phyloP scores from a whole-genome alignment of 1,140 invertebrate species.

The Theocolax elegans region DNA sequence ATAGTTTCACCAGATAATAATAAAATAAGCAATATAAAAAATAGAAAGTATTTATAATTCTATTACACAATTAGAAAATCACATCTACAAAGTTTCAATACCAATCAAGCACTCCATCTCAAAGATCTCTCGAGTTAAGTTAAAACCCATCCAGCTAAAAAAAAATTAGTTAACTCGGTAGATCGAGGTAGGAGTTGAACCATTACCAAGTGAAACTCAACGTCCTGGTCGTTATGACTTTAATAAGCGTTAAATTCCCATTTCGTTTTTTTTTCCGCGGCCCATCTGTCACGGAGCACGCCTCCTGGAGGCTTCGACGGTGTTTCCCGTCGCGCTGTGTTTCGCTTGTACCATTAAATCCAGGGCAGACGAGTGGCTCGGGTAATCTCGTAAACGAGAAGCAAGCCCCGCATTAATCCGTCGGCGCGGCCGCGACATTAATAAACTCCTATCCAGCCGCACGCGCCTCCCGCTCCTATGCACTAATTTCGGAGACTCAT shows the following conservation, averaged over 20 bases:
- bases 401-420: slow-evolving; percentile 56
- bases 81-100: too few species aligned
- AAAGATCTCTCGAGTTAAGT: too few species aligned
- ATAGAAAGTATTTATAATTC: too few species aligned
- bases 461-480: too few species aligned
- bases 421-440: slow-evolving; percentile 27
- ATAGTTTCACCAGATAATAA: too few species aligned
- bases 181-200: too few species aligned
- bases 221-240: neutral
- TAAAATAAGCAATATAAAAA: too few species aligned
- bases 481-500: slow-evolving; percentile 42
- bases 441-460: neutral
- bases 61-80: too few species aligned
- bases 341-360: slow-evolving; percentile 47
- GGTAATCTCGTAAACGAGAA: slow-evolving; percentile 58
- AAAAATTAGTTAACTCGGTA: too few species aligned
- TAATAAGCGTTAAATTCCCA: neutral
- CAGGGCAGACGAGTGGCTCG: slow-evolving; percentile 46
- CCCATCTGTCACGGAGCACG: neutral
- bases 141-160: too few species aligned
- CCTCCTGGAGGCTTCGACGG: neutral
- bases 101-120: too few species aligned
- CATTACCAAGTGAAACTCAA: too few species aligned
- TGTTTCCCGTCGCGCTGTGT: slow-evolving; percentile 12
- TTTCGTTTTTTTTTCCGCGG: neutral